These are phyloP conservation scores for Drosophila athabasca DNA, from an alignment of 1,140 invertebrate species.

Conservation along the genomic window DNA sequence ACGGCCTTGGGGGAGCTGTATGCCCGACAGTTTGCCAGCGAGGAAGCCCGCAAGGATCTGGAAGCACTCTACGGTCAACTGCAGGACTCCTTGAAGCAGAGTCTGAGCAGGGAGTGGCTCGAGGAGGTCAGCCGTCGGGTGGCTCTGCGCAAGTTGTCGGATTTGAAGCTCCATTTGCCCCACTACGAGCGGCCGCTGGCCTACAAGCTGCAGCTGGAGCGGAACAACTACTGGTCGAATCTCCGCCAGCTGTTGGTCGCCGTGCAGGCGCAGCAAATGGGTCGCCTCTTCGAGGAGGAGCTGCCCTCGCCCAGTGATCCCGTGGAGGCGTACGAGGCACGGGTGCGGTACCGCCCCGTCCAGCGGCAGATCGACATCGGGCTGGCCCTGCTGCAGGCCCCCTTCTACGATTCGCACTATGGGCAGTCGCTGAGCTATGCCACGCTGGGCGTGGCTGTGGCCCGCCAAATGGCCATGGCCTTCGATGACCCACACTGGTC, in stretches of 20 bases:
- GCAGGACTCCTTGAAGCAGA: slow-evolving; percentile 53
- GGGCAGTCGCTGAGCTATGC: slow-evolving; percentile 96
- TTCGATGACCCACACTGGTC: slow-evolving; percentile 99
- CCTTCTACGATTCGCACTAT: slow-evolving; percentile 95
- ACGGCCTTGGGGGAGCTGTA: slow-evolving; percentile 69
- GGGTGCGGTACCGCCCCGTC: slow-evolving; percentile 87
- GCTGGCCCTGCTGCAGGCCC: slow-evolving; percentile 95
- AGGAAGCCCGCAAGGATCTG: slow-evolving; percentile 29
- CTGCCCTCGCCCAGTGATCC: slow-evolving; percentile 39
- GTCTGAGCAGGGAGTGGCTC: slow-evolving; percentile 60
- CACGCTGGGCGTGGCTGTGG: slow-evolving; percentile 96
- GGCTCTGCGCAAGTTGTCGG: slow-evolving; percentile 50
- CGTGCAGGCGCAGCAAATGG: slow-evolving; percentile 41
- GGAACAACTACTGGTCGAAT: slow-evolving; percentile 71
- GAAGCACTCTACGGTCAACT: slow-evolving; percentile 38
- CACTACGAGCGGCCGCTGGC: slow-evolving; percentile 42
- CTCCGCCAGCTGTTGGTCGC: slow-evolving; percentile 45
- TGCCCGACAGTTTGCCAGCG: slow-evolving; percentile 43
- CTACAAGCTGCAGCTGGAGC: slow-evolving; percentile 52
- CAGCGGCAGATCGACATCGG: slow-evolving; percentile 98
- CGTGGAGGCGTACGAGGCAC: slow-evolving; percentile 64
- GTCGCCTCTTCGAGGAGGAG: slow-evolving; percentile 50
- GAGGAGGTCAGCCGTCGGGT: slow-evolving; percentile 61
- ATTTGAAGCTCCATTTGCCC: slow-evolving; percentile 44
- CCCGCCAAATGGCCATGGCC: slow-evolving; percentile 95